Base-by-base conservation (phyloP, 2,113 vertebrate genomes). In the Brachirus orientalis region DNA sequence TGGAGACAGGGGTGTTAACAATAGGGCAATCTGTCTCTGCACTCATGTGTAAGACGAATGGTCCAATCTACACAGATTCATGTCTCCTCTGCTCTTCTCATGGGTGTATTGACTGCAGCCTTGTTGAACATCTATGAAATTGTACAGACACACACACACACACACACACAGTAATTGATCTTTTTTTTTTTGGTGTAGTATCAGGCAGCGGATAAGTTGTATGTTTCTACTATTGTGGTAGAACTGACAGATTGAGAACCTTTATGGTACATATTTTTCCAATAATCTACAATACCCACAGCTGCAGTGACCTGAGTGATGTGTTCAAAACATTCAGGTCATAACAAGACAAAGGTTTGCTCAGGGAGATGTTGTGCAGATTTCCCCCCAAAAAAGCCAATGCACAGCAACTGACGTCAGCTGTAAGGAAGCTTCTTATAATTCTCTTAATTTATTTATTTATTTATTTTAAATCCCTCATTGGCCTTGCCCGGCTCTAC, bases 1-100 rank as follows among this genome's bases (percentile, higher is more conserved):
- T 0, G 7, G 62, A 59, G 57, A 63, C 67, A 58, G 62, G 45
- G 61, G 55, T 48, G 57, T 56, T 79, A 83, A 77, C 51, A 54
- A 71, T 74, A 69, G 68, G 56, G 33, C 69, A 66, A 84, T 86
- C 86, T 83, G 80, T 91, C 86, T 91, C 86, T 80, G 70, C 66
- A 71, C 75, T 81, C 65, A 77, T 3, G n/a, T 83, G 52, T 3
- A 58, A 85, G 86, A 89, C 86, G 75, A 91, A 91, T 77, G 71
- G 68, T 70, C 77, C 86, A 87, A 78, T 92, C 85, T 82, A 43
- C 61, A 47, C 76, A 47, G 62, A 60, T 58, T 69, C 33, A 50
- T 62, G 79, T 72, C 57, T 47, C 36, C 70, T 67, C 56, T 60
- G 53, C 45, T 53, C 40, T 40, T 68, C 72, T 80, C 47, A 19